These are phyloP conservation scores for Iphiclides podalirius DNA, from an alignment of 2,888 invertebrate genomes.

Conservation along the genomic window DNA sequence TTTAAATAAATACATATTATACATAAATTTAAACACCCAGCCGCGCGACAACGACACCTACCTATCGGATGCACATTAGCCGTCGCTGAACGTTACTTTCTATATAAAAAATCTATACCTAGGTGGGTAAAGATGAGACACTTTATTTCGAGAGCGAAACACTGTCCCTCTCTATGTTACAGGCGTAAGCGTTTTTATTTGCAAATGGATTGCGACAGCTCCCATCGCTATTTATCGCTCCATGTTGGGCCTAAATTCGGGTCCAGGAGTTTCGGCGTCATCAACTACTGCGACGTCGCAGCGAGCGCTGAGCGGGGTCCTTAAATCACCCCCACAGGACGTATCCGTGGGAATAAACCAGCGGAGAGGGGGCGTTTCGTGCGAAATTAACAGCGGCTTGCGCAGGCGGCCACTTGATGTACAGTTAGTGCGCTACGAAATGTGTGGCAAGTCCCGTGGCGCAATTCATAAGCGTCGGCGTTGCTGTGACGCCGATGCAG, in stretches of 20 bases:
- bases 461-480: slow-evolving; percentile 19
- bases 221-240: background rate
- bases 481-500: too few species aligned
- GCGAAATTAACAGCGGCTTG: slow-evolving; percentile 56
- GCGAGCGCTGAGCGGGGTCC: slow-evolving; percentile 32
- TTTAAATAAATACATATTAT: too few species aligned
- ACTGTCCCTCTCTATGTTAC: too few species aligned
- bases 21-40: too few species aligned
- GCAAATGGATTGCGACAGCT: too few species aligned
- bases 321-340: slow-evolving; percentile 49
- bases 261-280: slow-evolving; percentile 40
- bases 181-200: too few species aligned
- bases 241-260: slow-evolving; percentile 38
- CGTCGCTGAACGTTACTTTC: too few species aligned
- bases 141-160: too few species aligned
- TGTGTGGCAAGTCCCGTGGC: slow-evolving; percentile 25
- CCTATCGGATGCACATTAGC: too few species aligned
- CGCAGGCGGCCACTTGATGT: slow-evolving; percentile 40
- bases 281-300: slow-evolving; percentile 17
- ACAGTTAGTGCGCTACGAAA: slow-evolving; percentile 50
- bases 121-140: too few species aligned
- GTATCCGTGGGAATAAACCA: slow-evolving; percentile 52
- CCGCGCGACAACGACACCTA: too few species aligned
- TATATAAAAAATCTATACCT: too few species aligned
- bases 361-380: slow-evolving; percentile 51